Percentiles rank a stretch among this genome's conserved stretches.
phyloP scores from a whole-genome alignment of 2,113 vertebrate species.

The Phyllostomus discolor region DNA sequence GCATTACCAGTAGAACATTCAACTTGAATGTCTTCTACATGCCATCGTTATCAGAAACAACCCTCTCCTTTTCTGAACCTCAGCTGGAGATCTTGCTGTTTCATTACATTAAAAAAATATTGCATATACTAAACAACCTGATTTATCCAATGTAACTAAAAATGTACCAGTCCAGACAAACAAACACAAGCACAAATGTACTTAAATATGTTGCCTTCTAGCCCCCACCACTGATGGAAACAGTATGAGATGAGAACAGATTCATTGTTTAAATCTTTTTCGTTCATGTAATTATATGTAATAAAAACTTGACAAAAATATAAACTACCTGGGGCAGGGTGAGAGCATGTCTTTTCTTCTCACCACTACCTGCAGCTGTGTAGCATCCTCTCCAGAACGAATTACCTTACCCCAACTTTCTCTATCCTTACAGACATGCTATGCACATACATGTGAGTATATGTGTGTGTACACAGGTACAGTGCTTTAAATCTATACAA shows the following conservation, averaged over 20 bases:
- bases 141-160: slow-evolving; percentile 13
- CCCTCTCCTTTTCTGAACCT: not conserved
- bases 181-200: not conserved
- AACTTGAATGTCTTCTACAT: not conserved
- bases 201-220: not conserved
- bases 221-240: not conserved
- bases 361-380: not conserved
- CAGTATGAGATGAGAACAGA: not conserved
- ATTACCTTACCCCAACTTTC: not conserved
- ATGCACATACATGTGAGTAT: not conserved
- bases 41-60: not conserved
- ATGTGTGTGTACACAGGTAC: not conserved
- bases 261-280: not conserved
- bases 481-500: not conserved
- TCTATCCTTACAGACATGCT: not conserved
- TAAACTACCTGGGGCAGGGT: not conserved
- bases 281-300: not conserved
- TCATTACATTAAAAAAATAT: not conserved
- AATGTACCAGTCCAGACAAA: not conserved
- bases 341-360: not conserved
- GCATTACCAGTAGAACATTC: not conserved
- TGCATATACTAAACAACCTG: not conserved
- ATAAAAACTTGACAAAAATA: not conserved
- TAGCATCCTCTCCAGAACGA: not conserved
- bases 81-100: not conserved